Conservation (phyloP, 2,888 invertebrate species). For the Cerastis rubricosa region DNA sequence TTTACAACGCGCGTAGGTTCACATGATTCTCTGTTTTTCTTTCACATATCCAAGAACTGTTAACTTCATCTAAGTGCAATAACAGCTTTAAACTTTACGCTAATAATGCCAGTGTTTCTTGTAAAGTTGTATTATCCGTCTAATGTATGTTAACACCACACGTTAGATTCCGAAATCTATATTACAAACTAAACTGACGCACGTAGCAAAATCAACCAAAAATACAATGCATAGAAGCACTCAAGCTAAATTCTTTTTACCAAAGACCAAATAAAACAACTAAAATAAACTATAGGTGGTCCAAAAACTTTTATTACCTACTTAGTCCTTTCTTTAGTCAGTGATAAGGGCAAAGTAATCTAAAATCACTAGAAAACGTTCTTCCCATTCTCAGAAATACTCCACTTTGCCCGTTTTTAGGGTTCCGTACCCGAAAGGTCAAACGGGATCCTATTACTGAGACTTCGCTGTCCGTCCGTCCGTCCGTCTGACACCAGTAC, state of each 20-base stretch:
- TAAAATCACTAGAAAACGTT: slow-evolving; percentile 10
- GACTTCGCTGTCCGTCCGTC: no score
- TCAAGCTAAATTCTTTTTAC: background rate
- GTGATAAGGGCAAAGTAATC: slow-evolving; percentile 39
- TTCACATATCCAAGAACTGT: slow-evolving; percentile 22
- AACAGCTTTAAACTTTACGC: slow-evolving; percentile 11
- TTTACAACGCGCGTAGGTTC: slow-evolving; percentile 47
- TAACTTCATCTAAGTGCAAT: slow-evolving; percentile 2
- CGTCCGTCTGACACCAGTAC: no score
- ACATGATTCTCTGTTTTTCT: slow-evolving; percentile 23
- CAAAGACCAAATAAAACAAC: background rate
- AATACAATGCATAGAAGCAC: background rate
- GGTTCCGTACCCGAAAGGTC: no score
- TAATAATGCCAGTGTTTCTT: slow-evolving; percentile 17
- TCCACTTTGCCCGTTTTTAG: slow-evolving; percentile 6
- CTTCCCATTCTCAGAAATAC: slow-evolving; percentile 10
- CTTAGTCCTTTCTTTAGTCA: background rate
- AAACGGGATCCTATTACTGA: no score
- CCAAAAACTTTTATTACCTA: slow-evolving; percentile 10
- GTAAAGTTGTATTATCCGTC: background rate
- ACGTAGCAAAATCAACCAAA: background rate
- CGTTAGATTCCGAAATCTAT: background rate
- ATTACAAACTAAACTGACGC: background rate
- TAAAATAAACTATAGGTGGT: background rate
- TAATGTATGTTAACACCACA: background rate